These are phyloP conservation scores for Diachasma alloeum DNA, from an alignment of 1,140 invertebrate species.

Conservation along the genomic window DNA sequence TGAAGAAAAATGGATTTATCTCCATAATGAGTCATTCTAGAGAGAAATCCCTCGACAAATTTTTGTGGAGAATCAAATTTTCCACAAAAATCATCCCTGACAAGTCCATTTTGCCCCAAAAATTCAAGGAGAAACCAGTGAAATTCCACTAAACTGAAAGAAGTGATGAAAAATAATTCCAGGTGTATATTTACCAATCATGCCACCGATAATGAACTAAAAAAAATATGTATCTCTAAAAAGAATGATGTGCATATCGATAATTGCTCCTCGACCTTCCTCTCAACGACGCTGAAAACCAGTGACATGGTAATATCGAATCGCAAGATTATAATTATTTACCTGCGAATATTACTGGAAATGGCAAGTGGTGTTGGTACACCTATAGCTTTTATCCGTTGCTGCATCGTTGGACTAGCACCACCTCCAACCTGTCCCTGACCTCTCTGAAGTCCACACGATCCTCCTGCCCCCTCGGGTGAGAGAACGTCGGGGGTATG, in stretches of 20 bases:
- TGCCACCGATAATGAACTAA: not conserved
- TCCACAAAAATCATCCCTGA: too few species aligned
- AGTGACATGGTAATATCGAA: not conserved
- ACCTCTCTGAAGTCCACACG: conserved; percentile 65
- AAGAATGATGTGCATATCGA: not conserved
- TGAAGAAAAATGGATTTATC: too few species aligned
- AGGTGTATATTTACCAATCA: conserved; percentile 1
- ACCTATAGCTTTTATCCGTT: conserved; percentile 86
- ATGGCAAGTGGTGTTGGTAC: conserved; percentile 87
- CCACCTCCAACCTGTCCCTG: conserved; percentile 52
- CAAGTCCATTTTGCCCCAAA: too few species aligned
- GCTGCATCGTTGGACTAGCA: conserved; percentile 86
- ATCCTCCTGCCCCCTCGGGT: conserved; percentile 62
- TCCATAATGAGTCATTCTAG: too few species aligned
- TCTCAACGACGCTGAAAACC: not conserved
- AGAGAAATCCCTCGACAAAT: too few species aligned
- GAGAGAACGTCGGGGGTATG: conserved; percentile 76
- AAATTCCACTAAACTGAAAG: not conserved
- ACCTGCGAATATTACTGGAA: conserved; percentile 85
- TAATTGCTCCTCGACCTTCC: conserved; percentile 3
- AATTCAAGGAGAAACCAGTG: too few species aligned
- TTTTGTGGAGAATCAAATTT: too few species aligned
- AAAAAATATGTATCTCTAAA: conserved; percentile 2
- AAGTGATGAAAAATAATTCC: not conserved
- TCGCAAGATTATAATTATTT: conserved; percentile 44